Evolutionary conservation across 2,113 vertebrate genomes (phyloP).

Genomic region (Rhabdomys dilectus): DNA sequence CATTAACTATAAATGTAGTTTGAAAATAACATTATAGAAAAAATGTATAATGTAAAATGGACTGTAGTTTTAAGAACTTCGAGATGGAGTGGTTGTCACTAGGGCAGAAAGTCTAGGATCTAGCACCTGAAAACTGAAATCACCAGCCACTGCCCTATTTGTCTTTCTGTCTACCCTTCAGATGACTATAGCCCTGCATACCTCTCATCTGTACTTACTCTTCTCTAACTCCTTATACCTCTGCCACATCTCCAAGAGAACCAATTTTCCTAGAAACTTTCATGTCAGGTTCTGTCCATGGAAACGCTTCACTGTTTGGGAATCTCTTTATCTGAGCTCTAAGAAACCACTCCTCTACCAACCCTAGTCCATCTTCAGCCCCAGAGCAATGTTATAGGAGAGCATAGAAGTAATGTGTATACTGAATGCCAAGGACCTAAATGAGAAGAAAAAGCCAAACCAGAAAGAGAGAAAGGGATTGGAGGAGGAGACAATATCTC

Average conservation of each 20-base stretch:
- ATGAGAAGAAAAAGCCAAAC: not conserved
- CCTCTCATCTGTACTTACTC: not conserved
- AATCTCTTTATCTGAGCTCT: too few relatives aligned
- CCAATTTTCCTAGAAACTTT: not conserved
- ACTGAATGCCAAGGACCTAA: not conserved
- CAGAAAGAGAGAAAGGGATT: not conserved
- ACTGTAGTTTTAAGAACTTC: slow-evolving; percentile 15
- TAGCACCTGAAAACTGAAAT: not conserved
- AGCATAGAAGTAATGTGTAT: not conserved
- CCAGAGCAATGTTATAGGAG: not conserved
- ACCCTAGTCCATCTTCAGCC: not conserved
- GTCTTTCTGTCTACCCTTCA: not conserved
- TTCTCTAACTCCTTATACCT: not conserved
- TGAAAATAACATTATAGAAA: not conserved
- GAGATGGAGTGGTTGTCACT: not conserved
- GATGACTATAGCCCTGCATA: not conserved
- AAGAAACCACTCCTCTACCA: not conserved
- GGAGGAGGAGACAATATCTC: not conserved
- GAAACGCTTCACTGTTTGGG: not conserved
- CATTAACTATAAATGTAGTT: slow-evolving; percentile 2
- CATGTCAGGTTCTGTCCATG: not conserved
- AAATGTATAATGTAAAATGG: not conserved
- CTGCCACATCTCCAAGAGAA: not conserved
- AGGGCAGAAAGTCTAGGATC: not conserved
- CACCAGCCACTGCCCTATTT: not conserved